phyloP scores from a whole-genome alignment of 2,113 vertebrate genomes.

The Dinomys branickii region DNA sequence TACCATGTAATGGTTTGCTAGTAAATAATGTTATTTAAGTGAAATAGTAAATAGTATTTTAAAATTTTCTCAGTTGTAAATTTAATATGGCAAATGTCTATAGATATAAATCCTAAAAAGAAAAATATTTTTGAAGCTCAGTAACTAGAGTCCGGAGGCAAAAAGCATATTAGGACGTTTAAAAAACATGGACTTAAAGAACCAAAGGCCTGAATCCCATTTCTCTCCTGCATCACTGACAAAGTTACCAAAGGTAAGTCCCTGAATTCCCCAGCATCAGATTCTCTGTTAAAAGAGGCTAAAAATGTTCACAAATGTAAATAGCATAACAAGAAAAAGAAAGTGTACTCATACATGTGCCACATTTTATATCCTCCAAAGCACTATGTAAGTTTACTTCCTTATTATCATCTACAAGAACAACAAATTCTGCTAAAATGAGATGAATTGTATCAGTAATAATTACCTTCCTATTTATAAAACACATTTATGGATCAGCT shows the following conservation, averaged over 20 bases:
- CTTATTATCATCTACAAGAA: background rate
- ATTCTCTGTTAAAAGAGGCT: background rate
- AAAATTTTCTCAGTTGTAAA: background rate
- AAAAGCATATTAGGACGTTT: background rate
- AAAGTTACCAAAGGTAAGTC: background rate
- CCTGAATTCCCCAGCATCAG: background rate
- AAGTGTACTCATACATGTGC: rapidly evolving
- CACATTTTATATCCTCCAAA: background rate
- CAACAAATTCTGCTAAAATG: background rate
- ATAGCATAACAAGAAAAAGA: background rate
- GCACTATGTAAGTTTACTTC: background rate
- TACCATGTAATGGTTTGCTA: background rate
- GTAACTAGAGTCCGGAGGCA: background rate
- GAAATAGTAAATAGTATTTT: background rate
- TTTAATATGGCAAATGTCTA: background rate
- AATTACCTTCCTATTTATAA: background rate
- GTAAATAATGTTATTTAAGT: background rate
- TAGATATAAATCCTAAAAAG: background rate
- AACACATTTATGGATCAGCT: background rate
- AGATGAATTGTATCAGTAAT: background rate
- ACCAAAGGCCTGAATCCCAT: background rate
- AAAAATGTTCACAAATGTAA: background rate
- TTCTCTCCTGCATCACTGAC: background rate
- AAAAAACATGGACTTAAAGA: background rate
- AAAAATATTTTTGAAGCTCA: background rate